Conservation (phyloP, 2,113 vertebrate genomes). For the Origma solitaria region DNA sequence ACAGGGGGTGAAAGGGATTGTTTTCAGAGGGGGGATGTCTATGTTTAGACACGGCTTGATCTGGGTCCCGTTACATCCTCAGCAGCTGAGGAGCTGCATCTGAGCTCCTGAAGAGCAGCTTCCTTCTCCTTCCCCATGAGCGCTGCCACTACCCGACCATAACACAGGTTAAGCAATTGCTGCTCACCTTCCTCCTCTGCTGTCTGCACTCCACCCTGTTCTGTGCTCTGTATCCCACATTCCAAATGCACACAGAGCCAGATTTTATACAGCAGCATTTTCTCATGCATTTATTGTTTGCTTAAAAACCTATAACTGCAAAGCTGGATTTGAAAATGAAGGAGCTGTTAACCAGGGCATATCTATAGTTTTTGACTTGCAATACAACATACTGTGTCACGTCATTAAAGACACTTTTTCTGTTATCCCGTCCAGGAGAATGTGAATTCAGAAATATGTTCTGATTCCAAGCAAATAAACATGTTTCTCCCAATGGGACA, state of each 20-base stretch:
- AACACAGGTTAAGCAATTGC: not conserved
- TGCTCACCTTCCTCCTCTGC: not conserved
- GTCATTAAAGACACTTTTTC: not conserved
- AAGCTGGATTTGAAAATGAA: not conserved
- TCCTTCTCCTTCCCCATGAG: not conserved
- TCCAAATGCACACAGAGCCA: accelerated
- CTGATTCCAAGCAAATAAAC: not conserved
- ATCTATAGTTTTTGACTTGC: not conserved
- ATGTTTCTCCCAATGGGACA: not conserved
- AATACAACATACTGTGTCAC: not conserved
- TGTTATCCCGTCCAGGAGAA: not conserved
- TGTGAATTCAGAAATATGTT: not conserved
- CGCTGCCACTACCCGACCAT: accelerated
- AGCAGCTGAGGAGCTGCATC: not conserved
- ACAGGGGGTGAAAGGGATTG: not conserved
- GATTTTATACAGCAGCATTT: not conserved
- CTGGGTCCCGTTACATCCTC: not conserved
- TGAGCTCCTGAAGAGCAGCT: not conserved
- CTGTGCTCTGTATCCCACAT: not conserved
- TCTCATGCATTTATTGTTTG: not conserved
- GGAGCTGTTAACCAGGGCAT: not conserved
- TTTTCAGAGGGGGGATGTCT: not conserved
- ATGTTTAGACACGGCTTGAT: not conserved
- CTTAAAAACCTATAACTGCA: not conserved
- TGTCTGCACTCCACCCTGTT: not conserved